Percentiles rank a stretch among this genome's conserved stretches.
Evolutionary conservation across 1,140 invertebrate genomes (phyloP).

Genomic region (Diabrotica undecimpunctata): DNA sequence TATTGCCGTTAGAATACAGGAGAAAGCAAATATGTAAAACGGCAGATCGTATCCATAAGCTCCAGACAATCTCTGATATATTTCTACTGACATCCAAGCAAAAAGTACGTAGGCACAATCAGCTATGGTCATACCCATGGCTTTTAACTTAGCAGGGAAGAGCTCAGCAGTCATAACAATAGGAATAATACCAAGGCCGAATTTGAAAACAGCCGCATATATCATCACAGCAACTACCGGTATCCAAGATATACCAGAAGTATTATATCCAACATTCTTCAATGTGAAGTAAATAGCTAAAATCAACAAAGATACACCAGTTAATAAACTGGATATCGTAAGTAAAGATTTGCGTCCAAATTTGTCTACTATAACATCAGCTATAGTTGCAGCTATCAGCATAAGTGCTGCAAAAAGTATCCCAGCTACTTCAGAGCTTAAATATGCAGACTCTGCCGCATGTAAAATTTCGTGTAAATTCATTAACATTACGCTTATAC

Average conservation of each 20-base stretch:
- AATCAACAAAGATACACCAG: constrained; percentile 25
- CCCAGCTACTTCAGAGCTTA: constrained; percentile 37
- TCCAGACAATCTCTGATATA: constrained; percentile 53
- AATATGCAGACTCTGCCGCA: constrained; percentile 40
- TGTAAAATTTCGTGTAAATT: constrained; percentile 52
- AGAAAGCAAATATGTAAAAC: constrained; percentile 65
- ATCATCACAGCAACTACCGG: constrained; percentile 32
- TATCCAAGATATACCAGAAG: constrained; percentile 29
- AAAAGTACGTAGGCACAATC: constrained; percentile 37
- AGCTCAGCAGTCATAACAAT: constrained; percentile 69
- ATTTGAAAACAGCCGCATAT: constrained; percentile 36
- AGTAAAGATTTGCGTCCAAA: constrained; percentile 50
- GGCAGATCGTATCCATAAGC: constrained; percentile 51
- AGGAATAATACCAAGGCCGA: constrained; percentile 55
- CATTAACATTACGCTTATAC: constrained; percentile 55
- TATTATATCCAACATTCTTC: constrained; percentile 22
- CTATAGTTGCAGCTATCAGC: constrained; percentile 35
- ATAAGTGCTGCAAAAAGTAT: constrained; percentile 48
- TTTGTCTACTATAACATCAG: constrained; percentile 44
- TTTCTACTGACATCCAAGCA: constrained; percentile 65
- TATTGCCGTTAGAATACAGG: constrained; percentile 56
- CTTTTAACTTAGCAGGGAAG: constrained; percentile 61
- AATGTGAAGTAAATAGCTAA: constrained; percentile 39
- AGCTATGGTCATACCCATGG: constrained; percentile 39
- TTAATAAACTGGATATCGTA: constrained; percentile 33